A percentile compares a stretch with the other conserved stretches of the same genome.
Evolutionary conservation across 1,140 invertebrate species (phyloP).

Genomic region (Euura saliciscinereae): DNA sequence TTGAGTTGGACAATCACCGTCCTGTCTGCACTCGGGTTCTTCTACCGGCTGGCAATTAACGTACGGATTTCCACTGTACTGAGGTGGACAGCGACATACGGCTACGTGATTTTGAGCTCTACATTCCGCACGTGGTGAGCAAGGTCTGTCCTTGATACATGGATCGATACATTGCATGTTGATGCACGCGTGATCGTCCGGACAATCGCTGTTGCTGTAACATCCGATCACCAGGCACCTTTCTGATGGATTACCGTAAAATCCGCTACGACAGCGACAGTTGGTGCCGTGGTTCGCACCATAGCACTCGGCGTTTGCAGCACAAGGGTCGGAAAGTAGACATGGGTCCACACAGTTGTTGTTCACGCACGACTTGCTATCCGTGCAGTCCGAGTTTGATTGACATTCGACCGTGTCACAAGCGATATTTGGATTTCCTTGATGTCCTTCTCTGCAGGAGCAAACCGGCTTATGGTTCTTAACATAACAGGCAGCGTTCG

Average conservation of each 20-base stretch:
- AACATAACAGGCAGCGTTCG: constrained; percentile 81
- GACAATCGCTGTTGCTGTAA: constrained; percentile 86
- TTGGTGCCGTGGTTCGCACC: constrained; percentile 75
- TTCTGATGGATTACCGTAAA: constrained; percentile 78
- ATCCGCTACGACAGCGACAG: constrained; percentile 81
- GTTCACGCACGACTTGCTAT: constrained; percentile 81
- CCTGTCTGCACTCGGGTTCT: constrained; percentile 78
- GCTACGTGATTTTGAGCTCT: constrained; percentile 80
- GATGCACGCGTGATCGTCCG: constrained; percentile 80
- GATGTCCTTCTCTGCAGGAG: constrained; percentile 79
- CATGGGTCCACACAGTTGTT: constrained; percentile 86
- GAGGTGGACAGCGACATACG: constrained; percentile 79
- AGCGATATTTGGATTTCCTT: constrained; percentile 82
- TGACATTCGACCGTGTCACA: constrained; percentile 82
- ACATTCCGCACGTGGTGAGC: constrained; percentile 79
- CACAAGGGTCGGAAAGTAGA: constrained; percentile 76
- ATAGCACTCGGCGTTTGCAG: constrained; percentile 83
- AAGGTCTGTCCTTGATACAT: constrained; percentile 79
- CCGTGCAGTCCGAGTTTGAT: constrained; percentile 78
- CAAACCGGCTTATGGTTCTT: constrained; percentile 85
- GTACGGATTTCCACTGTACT: constrained; percentile 79
- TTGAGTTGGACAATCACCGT: constrained; percentile 80
- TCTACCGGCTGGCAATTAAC: constrained; percentile 75
- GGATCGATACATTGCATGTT: constrained; percentile 87
- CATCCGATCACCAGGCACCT: constrained; percentile 85